Conservation (phyloP, 2,797 vertebrate genomes). For the Clarias platycephalus region DNA sequence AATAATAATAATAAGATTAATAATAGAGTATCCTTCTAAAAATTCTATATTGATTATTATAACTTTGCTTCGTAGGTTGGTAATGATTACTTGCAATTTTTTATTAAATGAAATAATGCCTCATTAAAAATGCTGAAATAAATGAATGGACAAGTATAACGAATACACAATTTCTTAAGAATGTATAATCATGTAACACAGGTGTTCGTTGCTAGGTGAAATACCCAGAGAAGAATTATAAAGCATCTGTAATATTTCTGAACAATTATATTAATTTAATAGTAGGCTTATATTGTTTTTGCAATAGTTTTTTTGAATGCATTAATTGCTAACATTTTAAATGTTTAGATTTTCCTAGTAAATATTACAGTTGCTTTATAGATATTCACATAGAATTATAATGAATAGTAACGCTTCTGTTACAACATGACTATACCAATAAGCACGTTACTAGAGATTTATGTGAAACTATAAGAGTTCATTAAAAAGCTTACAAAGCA, state of each 20-base stretch:
- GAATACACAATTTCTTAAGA: not conserved
- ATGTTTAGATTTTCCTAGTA: not conserved
- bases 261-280: not conserved
- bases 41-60: not conserved
- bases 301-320: not conserved
- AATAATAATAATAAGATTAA: not conserved
- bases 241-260: not conserved
- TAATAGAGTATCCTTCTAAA: not conserved
- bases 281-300: not conserved
- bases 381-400: not conserved
- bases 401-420: not conserved
- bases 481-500: not conserved
- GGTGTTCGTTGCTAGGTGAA: not conserved
- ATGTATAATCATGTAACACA: not conserved
- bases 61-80: not conserved
- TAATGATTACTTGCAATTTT: not conserved
- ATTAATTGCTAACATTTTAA: not conserved
- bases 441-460: not conserved
- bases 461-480: not conserved
- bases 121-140: not conserved
- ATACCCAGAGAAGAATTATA: not conserved
- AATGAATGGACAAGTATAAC: too few relatives aligned
- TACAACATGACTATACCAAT: not conserved
- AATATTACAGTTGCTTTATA: not conserved
- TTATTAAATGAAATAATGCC: too few relatives aligned